phyloP scores from a whole-genome alignment of 2,888 invertebrate genomes.

The Dicyrtoma fusca region DNA sequence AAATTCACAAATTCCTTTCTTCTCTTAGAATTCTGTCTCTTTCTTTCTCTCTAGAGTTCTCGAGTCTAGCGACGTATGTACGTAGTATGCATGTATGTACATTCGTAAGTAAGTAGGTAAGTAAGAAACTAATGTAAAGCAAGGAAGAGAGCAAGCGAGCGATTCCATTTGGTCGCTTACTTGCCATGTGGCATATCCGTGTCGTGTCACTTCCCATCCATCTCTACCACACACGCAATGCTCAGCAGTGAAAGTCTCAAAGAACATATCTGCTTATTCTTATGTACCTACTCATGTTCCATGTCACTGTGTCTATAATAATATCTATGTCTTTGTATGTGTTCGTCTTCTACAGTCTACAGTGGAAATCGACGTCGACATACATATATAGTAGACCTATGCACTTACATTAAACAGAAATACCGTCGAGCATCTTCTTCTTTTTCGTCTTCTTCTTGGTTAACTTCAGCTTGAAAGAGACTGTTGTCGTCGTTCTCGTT shows the following conservation, averaged over 20 bases:
- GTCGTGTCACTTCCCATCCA: conserved; percentile 16
- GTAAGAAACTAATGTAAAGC: no score
- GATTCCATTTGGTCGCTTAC: neutral
- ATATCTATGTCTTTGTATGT: neutral
- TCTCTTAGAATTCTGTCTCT: neutral
- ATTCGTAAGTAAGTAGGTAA: no score
- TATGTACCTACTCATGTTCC: neutral
- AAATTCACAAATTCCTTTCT: conserved; percentile 24
- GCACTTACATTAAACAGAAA: no score
- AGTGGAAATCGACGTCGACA: no score
- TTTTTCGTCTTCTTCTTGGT: no score
- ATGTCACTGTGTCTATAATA: neutral
- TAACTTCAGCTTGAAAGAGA: no score
- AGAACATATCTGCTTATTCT: neutral
- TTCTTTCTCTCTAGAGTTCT: neutral
- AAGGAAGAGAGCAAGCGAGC: neutral
- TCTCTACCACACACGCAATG: conserved; percentile 1
- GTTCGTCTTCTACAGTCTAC: no score
- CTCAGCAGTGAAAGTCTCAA: no score
- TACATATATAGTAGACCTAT: no score
- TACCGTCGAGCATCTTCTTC: no score
- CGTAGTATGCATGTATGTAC: no score
- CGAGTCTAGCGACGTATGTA: neutral
- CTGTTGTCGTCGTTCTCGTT: no score
- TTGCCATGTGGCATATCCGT: neutral